Evolutionary conservation across 2,888 invertebrate genomes (phyloP).

Genomic region (Machimus atricapillus): DNA sequence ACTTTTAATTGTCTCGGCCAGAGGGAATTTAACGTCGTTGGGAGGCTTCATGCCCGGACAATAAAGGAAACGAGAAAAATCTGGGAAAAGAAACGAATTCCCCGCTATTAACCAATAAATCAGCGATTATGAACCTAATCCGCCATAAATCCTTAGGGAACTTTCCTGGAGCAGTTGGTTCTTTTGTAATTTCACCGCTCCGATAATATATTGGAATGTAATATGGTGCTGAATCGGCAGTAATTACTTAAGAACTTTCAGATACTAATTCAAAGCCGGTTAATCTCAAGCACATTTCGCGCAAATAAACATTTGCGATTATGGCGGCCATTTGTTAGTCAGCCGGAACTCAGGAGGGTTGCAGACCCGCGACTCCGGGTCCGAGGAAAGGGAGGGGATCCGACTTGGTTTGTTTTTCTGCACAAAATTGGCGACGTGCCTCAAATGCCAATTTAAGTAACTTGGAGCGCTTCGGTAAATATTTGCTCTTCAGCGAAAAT

Average conservation of each 20-base stretch:
- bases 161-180: constrained; percentile 41
- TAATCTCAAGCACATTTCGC: constrained; percentile 29
- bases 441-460: constrained; percentile 20
- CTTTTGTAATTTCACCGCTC: constrained; percentile 45
- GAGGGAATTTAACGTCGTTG: background rate
- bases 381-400: background rate
- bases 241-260: constrained; percentile 45
- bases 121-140: constrained; percentile 47
- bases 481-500: constrained; percentile 7
- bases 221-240: constrained; percentile 41
- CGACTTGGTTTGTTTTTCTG: background rate
- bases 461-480: background rate
- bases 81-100: constrained; percentile 39
- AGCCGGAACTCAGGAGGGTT: background rate
- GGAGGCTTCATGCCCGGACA: background rate
- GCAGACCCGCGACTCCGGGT: background rate
- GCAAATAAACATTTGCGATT: constrained; percentile 31
- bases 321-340: constrained; percentile 18
- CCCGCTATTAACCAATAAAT: constrained; percentile 46
- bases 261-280: constrained; percentile 35
- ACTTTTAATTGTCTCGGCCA: background rate
- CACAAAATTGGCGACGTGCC: constrained; percentile 14
- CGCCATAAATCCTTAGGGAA: constrained; percentile 45
- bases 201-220: constrained; percentile 46
- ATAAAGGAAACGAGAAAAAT: background rate